These are phyloP conservation scores for Gymnopithys bicolor DNA, from an alignment of 2,797 vertebrate species.

Conservation along the genomic window DNA sequence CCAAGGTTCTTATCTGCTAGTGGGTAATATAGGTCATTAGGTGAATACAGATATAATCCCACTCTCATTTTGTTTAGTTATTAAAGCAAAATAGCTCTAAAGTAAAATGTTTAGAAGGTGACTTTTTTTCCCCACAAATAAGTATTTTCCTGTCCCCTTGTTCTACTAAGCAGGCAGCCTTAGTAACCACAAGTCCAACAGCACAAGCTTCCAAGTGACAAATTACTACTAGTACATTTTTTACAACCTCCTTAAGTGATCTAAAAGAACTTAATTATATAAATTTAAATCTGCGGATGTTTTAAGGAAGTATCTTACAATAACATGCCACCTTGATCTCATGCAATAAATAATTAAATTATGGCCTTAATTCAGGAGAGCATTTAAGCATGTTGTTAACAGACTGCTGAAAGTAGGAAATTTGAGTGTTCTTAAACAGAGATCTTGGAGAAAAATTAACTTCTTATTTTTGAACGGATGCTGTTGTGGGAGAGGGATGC, in stretches of 20 bases:
- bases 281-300: conserved; percentile 22
- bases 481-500: background rate
- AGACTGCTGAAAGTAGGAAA: background rate
- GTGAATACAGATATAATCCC: background rate
- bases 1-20: background rate
- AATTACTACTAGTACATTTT: conserved; percentile 28
- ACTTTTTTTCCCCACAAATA: background rate
- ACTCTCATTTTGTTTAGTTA: conserved; percentile 5
- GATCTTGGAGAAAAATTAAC: background rate
- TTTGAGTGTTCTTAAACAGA: background rate
- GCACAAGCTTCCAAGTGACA: background rate
- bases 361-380: background rate
- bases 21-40: background rate
- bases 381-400: background rate
- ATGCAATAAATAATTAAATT: background rate
- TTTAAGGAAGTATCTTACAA: conserved; percentile 26
- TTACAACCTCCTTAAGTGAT: conserved; percentile 30
- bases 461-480: background rate
- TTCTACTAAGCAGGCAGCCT: background rate
- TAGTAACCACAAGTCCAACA: background rate
- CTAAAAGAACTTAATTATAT: conserved; percentile 21
- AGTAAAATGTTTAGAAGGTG: background rate
- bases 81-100: background rate
- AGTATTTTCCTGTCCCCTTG: background rate
- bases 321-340: background rate